Evolutionary conservation across 2,113 vertebrate species (phyloP).

Genomic region (Camelus dromedarius): DNA sequence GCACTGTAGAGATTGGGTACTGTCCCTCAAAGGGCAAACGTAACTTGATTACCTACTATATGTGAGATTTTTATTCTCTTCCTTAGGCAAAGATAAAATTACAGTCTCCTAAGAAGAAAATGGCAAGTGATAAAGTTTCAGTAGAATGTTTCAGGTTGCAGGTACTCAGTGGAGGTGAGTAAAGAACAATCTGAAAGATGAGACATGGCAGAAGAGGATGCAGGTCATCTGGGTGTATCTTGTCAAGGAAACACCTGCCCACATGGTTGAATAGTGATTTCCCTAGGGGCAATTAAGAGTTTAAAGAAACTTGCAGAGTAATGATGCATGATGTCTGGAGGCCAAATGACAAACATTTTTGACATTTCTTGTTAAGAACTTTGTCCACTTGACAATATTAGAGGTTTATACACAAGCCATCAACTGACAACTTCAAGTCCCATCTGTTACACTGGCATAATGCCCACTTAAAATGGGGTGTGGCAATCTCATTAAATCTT

Average conservation of each 20-base stretch:
- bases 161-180: background rate
- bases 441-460: constrained; percentile 84
- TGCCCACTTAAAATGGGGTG: constrained; percentile 70
- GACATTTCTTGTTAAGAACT: constrained; percentile 68
- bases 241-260: background rate
- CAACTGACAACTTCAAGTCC: constrained; percentile 79
- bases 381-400: constrained; percentile 73
- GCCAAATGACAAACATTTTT: constrained; percentile 62
- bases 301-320: background rate
- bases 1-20: background rate
- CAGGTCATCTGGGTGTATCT: background rate
- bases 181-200: background rate
- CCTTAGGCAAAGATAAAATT: background rate
- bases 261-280: background rate
- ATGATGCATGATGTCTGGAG: constrained; percentile 14
- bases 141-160: background rate
- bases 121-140: background rate
- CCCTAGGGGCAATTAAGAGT: background rate
- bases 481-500: constrained; percentile 63
- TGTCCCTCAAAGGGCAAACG: background rate
- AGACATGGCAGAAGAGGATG: background rate
- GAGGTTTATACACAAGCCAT: constrained; percentile 64
- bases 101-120: background rate
- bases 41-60: background rate
- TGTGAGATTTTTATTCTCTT: background rate